These are phyloP conservation scores for Plectrocnemia conspersa DNA, from an alignment of 1,140 invertebrate genomes.

Conservation along the genomic window DNA sequence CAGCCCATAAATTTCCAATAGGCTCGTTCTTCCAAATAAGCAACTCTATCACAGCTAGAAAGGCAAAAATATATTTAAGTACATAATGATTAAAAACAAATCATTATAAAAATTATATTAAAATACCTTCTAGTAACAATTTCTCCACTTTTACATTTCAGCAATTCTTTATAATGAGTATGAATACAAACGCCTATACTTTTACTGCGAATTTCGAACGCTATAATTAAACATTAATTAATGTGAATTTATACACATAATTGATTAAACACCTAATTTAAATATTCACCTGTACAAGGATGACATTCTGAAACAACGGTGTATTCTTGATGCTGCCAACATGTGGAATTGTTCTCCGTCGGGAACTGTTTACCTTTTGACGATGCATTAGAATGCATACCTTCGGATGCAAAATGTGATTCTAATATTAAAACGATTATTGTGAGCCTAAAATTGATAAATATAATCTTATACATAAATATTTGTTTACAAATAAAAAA, in stretches of 20 bases:
- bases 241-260: conserved; percentile 8
- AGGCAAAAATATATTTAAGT: conserved; percentile 10
- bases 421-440: conserved; percentile 73
- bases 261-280: not conserved
- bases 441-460: conserved; percentile 59
- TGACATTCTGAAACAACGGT: conserved; percentile 69
- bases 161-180: conserved; percentile 65
- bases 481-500: conserved; percentile 19
- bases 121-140: conserved; percentile 61
- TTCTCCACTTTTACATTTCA: conserved; percentile 66
- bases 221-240: conserved; percentile 39
- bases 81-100: not conserved
- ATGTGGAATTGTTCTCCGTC: conserved; percentile 71
- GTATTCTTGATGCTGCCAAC: conserved; percentile 64
- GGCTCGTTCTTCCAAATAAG: conserved; percentile 67
- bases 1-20: conserved; percentile 82
- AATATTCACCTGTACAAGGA: conserved; percentile 62
- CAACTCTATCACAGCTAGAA: conserved; percentile 62
- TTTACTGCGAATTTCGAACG: conserved; percentile 68
- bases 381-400: conserved; percentile 47
- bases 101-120: not conserved
- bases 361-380: conserved; percentile 54
- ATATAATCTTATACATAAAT: conserved; percentile 22
- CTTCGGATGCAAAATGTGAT: conserved; percentile 63
- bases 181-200: conserved; percentile 64